These are phyloP conservation scores for Dryococelus australis DNA, from an alignment of 2,888 invertebrate genomes.

Conservation along the genomic window DNA sequence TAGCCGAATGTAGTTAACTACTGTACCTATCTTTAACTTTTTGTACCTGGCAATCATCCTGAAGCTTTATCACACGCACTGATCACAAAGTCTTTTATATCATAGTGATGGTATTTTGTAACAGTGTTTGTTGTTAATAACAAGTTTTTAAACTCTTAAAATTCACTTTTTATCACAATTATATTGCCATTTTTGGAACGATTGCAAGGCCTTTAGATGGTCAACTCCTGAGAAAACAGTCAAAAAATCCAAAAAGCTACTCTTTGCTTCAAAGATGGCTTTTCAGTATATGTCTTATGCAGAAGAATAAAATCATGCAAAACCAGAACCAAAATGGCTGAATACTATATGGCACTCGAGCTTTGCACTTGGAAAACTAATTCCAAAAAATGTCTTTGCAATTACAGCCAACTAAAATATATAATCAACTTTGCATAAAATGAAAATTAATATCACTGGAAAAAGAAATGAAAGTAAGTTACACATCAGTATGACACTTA, in stretches of 20 bases:
- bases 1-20: neutral
- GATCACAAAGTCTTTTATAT: conserved; percentile 20
- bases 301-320: neutral
- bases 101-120: conserved; percentile 6
- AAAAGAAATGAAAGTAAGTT: neutral
- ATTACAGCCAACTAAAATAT: neutral
- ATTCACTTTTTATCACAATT: neutral
- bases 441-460: neutral
- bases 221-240: neutral
- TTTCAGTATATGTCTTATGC: neutral
- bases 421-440: neutral
- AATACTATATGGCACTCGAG: neutral
- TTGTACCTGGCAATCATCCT: conserved; percentile 4
- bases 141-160: neutral
- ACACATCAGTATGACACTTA: neutral
- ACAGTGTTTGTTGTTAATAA: neutral
- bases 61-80: conserved; percentile 12
- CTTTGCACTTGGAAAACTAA: neutral
- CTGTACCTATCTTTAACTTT: neutral
- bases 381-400: neutral
- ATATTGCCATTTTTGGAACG: neutral
- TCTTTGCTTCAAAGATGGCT: neutral
- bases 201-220: neutral
- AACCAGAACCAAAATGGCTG: neutral
- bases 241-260: neutral